phyloP scores from a whole-genome alignment of 1,140 invertebrate species.

The Acarapis woodi region DNA sequence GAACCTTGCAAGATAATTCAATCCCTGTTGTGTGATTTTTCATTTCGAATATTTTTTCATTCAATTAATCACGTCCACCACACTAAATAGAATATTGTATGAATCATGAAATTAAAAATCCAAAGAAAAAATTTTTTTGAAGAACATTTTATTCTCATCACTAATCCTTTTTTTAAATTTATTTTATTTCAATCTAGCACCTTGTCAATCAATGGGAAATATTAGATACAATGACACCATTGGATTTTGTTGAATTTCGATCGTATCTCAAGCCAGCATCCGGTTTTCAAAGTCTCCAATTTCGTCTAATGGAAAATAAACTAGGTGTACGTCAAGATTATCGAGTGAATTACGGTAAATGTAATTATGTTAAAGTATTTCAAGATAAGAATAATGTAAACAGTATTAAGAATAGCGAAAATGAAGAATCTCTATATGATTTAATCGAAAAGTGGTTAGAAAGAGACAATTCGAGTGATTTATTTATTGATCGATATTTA shows the following conservation, averaged over 20 bases:
- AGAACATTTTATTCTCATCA: too few relatives aligned
- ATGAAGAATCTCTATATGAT: slow-evolving; percentile 46
- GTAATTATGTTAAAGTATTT: slow-evolving; percentile 51
- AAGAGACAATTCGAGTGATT: slow-evolving; percentile 55
- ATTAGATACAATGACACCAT: slow-evolving; percentile 85
- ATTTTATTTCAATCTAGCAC: slow-evolving; percentile 29
- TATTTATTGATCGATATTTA: slow-evolving; percentile 77
- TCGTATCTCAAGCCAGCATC: slow-evolving; percentile 65
- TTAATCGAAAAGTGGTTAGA: slow-evolving; percentile 71
- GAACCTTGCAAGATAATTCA: too few relatives aligned
- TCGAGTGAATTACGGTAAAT: slow-evolving; percentile 71
- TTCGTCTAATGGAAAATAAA: slow-evolving; percentile 85
- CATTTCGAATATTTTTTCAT: too few relatives aligned
- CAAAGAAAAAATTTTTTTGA: too few relatives aligned
- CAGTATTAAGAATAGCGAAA: slow-evolving; percentile 40
- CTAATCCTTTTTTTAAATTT: too few relatives aligned
- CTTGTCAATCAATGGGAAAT: slow-evolving; percentile 89
- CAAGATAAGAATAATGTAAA: slow-evolving; percentile 36
- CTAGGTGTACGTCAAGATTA: slow-evolving; percentile 60
- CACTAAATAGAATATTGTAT: too few relatives aligned
- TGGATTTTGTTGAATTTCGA: slow-evolving; percentile 89
- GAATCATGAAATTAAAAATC: too few relatives aligned
- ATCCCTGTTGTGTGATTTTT: too few relatives aligned
- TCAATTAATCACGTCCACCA: too few relatives aligned
- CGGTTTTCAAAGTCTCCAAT: slow-evolving; percentile 90